phyloP scores from a whole-genome alignment of 2,888 invertebrate species.

The Cataglyphis rosenhaueri region DNA sequence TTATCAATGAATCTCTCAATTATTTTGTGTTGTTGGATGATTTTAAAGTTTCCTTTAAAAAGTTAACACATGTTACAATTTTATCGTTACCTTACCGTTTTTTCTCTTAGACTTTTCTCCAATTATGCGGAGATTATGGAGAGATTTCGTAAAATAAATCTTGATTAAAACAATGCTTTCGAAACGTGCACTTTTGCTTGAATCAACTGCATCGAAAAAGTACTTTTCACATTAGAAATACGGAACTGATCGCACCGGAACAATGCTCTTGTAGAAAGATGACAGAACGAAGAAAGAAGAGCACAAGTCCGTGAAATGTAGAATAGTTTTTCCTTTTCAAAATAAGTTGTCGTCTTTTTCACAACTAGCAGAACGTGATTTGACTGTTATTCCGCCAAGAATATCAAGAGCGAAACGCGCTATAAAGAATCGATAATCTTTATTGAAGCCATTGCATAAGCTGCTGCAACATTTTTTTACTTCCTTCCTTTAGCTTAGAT shows the following conservation, averaged over 20 bases:
- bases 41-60: constrained; percentile 24
- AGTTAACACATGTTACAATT: not conserved
- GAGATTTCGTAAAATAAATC: constrained; percentile 30
- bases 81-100: not conserved
- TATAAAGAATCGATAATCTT: constrained; percentile 46
- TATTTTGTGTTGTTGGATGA: not conserved
- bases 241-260: constrained; percentile 17
- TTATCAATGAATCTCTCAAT: not conserved
- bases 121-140: not conserved
- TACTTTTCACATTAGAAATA: constrained; percentile 24
- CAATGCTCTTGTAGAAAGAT: not conserved
- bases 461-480: constrained; percentile 29
- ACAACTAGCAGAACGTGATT: constrained; percentile 11
- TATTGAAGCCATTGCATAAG: constrained; percentile 41
- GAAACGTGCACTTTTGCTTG: constrained; percentile 49
- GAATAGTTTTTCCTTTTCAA: not conserved
- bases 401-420: constrained; percentile 14
- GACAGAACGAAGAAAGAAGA: constrained; percentile 35
- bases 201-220: constrained; percentile 44
- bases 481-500: constrained; percentile 18
- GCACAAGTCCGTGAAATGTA: constrained; percentile 33
- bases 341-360: constrained; percentile 13
- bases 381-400: not conserved
- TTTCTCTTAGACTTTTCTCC: not conserved
- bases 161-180: constrained; percentile 58